Evolutionary conservation across 2,113 vertebrate genomes (phyloP).

Genomic region (Semicossyphus pulcher): DNA sequence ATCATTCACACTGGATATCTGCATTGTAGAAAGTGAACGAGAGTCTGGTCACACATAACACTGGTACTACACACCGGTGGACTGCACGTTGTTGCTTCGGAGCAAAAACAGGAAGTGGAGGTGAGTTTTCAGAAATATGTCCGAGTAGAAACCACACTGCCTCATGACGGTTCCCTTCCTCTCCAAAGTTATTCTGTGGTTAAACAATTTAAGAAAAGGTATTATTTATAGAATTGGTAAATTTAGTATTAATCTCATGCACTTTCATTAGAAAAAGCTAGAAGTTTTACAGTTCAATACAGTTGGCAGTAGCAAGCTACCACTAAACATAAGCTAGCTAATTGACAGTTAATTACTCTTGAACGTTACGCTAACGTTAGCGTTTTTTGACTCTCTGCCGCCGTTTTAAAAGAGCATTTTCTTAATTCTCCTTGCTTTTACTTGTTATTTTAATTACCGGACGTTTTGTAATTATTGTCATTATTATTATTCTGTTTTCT

Average conservation of each 20-base stretch:
- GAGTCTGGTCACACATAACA: slow-evolving; percentile 55
- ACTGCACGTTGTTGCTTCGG: slow-evolving; percentile 63
- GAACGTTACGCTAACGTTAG: too few species aligned
- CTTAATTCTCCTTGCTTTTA: too few species aligned
- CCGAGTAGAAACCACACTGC: slow-evolving; percentile 42
- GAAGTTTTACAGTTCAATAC: too few species aligned
- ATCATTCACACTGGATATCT: slow-evolving; percentile 95
- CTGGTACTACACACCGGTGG: background rate
- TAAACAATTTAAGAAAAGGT: background rate
- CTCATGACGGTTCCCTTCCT: background rate
- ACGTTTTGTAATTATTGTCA: too few species aligned
- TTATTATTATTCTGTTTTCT: too few species aligned
- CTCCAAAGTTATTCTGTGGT: background rate
- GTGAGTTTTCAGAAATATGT: slow-evolving; percentile 12
- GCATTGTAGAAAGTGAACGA: slow-evolving; percentile 80
- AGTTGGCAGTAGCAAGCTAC: too few species aligned
- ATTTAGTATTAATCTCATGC: background rate
- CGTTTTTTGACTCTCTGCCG: too few species aligned
- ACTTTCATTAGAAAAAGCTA: background rate
- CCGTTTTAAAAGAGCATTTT: too few species aligned
- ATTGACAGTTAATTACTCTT: too few species aligned
- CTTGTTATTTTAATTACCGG: too few species aligned
- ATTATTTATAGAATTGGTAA: background rate
- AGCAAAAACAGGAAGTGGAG: slow-evolving; percentile 70
- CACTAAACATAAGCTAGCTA: too few species aligned